These are phyloP conservation scores for Clarias fuscus DNA, from an alignment of 2,797 vertebrate species.

Conservation along the genomic window DNA sequence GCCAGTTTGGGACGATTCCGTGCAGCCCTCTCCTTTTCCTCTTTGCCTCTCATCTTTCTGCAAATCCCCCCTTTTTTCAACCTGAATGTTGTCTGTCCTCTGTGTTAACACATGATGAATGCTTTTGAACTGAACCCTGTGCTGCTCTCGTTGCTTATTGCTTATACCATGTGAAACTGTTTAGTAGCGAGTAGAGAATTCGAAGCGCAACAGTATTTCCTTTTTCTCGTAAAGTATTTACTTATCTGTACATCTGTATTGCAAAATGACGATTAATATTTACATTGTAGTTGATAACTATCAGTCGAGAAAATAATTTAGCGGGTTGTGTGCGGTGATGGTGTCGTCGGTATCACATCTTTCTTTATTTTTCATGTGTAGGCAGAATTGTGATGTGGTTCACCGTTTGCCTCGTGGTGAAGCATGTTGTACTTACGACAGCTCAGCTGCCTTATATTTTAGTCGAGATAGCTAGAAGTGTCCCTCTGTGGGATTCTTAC, in stretches of 20 bases:
- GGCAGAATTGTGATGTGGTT: conserved; percentile 44
- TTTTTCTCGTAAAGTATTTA: conserved; percentile 11
- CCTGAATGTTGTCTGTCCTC: conserved; percentile 50
- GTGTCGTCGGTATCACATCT: conserved; percentile 15
- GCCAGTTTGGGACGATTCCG: conserved; percentile 9
- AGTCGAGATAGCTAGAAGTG: conserved; percentile 58
- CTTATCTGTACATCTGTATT: conserved; percentile 38
- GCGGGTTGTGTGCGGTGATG: conserved; percentile 6
- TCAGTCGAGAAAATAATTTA: conserved; percentile 13
- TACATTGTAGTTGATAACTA: conserved; percentile 28
- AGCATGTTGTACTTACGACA: conserved; percentile 55
- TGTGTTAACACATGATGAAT: conserved; percentile 49
- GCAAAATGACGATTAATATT: conserved; percentile 20
- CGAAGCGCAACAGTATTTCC: conserved; percentile 22
- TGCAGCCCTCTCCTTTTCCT: conserved; percentile 19
- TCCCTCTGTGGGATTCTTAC: conserved; percentile 41
- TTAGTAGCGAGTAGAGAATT: conserved; percentile 40
- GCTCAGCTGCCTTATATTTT: conserved; percentile 57
- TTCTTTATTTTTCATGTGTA: conserved; percentile 10
- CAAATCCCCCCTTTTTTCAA: conserved; percentile 25
- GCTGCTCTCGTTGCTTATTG: conserved; percentile 35
- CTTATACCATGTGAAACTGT: conserved; percentile 51
- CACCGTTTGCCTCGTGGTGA: conserved; percentile 46
- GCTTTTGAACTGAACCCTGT: conserved; percentile 44
- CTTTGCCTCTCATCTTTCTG: conserved; percentile 29